Percentiles rank a stretch among this genome's conserved stretches.
Evolutionary conservation across 2,797 vertebrate species (phyloP).

Genomic region (Choloepus didactylus): DNA sequence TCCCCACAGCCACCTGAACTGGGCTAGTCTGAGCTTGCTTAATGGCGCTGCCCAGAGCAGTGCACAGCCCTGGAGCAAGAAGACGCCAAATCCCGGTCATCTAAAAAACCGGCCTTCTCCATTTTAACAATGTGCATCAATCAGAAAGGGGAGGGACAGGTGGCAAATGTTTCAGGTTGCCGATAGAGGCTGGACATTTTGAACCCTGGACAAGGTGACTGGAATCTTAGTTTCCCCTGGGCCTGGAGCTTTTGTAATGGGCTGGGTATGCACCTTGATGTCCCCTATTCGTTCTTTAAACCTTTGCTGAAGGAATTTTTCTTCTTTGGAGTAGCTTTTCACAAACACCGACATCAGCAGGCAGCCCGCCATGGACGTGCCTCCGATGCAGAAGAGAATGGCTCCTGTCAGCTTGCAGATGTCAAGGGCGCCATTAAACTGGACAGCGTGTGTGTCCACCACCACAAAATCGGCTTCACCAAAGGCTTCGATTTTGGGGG

Average conservation of each 20-base stretch:
- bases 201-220: constrained; percentile 96
- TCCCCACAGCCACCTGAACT: constrained; percentile 44
- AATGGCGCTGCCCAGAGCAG: constrained; percentile 38
- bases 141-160: constrained; percentile 51
- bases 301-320: constrained; percentile 95
- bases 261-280: constrained; percentile 92
- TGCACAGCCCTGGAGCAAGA: constrained; percentile 48
- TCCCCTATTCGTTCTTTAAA: constrained; percentile 97
- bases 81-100: constrained; percentile 69
- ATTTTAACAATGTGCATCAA: constrained; percentile 67
- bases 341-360: constrained; percentile 95
- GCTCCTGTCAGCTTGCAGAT: constrained; percentile 96
- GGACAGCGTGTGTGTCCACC: constrained; percentile 92
- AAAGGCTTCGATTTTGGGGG: constrained; percentile 95
- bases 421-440: constrained; percentile 95
- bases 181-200: constrained; percentile 94
- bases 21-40: background rate
- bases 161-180: constrained; percentile 91
- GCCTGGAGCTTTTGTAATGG: constrained; percentile 93
- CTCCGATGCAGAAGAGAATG: constrained; percentile 95
- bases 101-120: constrained; percentile 79
- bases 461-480: constrained; percentile 95
- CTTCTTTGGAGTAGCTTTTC: constrained; percentile 96
- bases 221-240: constrained; percentile 96
- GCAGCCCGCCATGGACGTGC: constrained; percentile 93